Percentiles rank a stretch among this genome's conserved stretches.
These are phyloP conservation scores for Psittacula echo DNA, from an alignment of 2,797 vertebrate species.

Conservation along the genomic window DNA sequence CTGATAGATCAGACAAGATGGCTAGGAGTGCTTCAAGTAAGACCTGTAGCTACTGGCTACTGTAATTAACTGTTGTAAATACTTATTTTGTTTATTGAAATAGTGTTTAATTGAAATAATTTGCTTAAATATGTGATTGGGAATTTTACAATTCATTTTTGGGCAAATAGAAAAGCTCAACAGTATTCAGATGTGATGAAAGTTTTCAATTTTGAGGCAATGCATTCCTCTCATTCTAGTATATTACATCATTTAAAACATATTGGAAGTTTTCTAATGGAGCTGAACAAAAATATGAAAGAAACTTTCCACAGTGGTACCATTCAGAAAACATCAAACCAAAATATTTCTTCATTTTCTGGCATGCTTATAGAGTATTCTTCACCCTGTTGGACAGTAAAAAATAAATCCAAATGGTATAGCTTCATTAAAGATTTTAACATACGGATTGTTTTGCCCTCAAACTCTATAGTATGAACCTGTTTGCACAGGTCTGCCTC, in stretches of 20 bases:
- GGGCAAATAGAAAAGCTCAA: background rate
- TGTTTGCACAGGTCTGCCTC: background rate
- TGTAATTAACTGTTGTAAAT: background rate
- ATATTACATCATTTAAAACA: background rate
- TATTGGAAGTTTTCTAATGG: background rate
- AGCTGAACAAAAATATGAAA: background rate
- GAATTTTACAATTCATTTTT: background rate
- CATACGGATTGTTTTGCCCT: background rate
- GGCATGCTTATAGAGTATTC: background rate
- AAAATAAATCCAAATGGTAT: fast-evolving
- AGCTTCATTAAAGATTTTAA: background rate
- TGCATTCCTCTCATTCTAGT: background rate
- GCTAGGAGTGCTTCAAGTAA: background rate
- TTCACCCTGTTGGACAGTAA: background rate
- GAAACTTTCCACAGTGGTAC: background rate
- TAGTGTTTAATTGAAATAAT: background rate
- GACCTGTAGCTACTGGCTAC: background rate
- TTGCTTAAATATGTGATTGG: background rate
- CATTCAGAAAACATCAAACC: background rate
- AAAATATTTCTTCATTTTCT: background rate
- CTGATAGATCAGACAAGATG: background rate
- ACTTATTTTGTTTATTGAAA: background rate
- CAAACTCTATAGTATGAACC: background rate
- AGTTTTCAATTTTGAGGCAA: background rate
- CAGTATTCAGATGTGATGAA: background rate